Conservation (phyloP, 2,797 vertebrate species). For the Sebastes jordani region DNA sequence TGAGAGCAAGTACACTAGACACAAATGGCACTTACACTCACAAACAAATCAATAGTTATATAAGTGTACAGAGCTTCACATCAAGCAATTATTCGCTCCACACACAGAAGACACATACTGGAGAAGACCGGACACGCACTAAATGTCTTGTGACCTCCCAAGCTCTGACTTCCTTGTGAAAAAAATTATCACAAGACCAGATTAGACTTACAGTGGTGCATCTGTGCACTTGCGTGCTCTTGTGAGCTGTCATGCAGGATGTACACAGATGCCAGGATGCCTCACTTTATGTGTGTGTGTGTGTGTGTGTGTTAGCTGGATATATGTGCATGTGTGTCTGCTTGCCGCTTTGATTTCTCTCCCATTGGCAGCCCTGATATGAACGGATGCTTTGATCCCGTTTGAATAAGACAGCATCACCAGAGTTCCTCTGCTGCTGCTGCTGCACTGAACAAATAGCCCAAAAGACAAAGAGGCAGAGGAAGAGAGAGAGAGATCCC, state of each 20-base stretch:
- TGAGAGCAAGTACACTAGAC: constrained; percentile 1
- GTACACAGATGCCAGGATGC: neutral
- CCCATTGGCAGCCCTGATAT: constrained; percentile 47
- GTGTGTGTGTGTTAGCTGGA: constrained; percentile 1
- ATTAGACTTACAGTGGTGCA: neutral
- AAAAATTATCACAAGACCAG: neutral
- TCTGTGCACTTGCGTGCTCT: neutral
- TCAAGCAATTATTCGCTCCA: neutral
- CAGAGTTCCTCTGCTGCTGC: constrained; percentile 38
- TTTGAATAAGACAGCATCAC: constrained; percentile 56
- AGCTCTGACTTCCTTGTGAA: neutral
- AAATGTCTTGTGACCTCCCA: neutral
- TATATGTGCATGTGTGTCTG: constrained; percentile 1
- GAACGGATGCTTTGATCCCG: constrained; percentile 63
- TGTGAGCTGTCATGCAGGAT: neutral
- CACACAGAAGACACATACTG: neutral
- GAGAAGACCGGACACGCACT: neutral
- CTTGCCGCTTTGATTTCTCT: constrained; percentile 53
- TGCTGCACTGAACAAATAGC: constrained; percentile 57
- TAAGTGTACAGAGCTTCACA: neutral
- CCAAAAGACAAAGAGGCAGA: neutral
- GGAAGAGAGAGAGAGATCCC: neutral
- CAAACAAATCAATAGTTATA: neutral
- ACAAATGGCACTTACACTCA: neutral
- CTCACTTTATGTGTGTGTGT: constrained; percentile 20